Evolutionary conservation across 2,888 invertebrate species (phyloP), one percentile per base, ranked within the genome.

Genomic region (Clostera curtula): DNA sequence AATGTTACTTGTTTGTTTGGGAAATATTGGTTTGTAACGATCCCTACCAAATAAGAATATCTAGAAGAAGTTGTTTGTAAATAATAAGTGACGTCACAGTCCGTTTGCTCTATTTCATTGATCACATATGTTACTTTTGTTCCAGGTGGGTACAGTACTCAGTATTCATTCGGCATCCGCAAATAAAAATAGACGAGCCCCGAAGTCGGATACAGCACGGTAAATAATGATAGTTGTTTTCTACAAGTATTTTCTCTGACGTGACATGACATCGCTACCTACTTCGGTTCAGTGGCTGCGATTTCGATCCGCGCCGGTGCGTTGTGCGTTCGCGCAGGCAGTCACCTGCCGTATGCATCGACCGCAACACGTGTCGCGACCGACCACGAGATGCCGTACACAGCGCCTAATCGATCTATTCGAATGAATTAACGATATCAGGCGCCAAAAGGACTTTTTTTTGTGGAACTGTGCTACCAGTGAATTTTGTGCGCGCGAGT

Each of bases 321-420:
- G 45, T 49, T 48, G 49, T 55, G 55, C 53, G 55, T 38, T 27
- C 29, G 48, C 43, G 44, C 52, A 40, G 40, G 35, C 71, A 77
- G 77, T 77, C 75, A 74, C 76, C 74, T 74, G 74, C 63, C 58
- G 67, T 58, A 45, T 49, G 60, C 62, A 58, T 49, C 38, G 55
- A 44, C 42, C 60, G 66, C 49, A 55, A 49, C 63, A 70, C 70
- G 69, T 63, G 56, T 43, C 27, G 20, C 20, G 34, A 36, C 34
- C 39, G 40, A 38, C 36, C 43, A 50, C 47, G 53, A 44, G 31
- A 56, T 56, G 60, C 47, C 36, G 44, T 49, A 41, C 28, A 38
- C 38, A 48, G 59, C 56, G 53, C 50, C 53, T 56, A 55, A 53
- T 39, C 49, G 49, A 48, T 51, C 52, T 48, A 51, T 55, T 61